A percentile compares a stretch with the other conserved stretches of the same genome.
These are phyloP conservation scores for Chamaea fasciata DNA, from an alignment of 2,113 vertebrate genomes.

Conservation along the genomic window DNA sequence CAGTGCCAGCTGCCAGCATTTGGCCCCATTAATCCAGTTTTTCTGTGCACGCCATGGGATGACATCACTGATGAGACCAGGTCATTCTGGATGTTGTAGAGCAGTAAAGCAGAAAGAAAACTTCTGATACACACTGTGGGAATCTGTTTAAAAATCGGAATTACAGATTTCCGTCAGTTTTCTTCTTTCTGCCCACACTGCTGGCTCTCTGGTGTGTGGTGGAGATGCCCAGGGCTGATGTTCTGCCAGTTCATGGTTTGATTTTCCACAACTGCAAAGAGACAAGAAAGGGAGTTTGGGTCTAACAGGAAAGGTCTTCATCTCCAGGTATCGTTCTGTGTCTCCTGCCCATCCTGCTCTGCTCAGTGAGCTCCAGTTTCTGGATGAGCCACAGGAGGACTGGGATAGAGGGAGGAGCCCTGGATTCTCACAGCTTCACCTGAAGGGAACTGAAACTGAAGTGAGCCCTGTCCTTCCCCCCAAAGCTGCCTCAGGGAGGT, in stretches of 20 bases:
- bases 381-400: neutral
- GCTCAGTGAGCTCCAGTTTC: neutral
- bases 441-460: neutral
- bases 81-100: neutral
- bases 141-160: neutral
- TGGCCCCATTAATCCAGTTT: neutral
- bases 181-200: neutral
- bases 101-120: neutral
- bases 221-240: neutral
- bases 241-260: conserved; percentile 58
- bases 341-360: neutral
- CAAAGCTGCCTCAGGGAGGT: neutral
- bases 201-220: neutral
- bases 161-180: neutral
- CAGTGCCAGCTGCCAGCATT: neutral
- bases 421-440: neutral
- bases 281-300: neutral
- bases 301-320: neutral
- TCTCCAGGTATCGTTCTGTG: fast-evolving
- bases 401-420: neutral
- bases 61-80: neutral
- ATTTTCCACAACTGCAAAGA: conserved; percentile 76
- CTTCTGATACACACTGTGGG: neutral
- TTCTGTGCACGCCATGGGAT: neutral
- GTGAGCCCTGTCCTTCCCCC: neutral